Base-by-base conservation (phyloP, 2,888 invertebrate genomes). In the Cryptocheilus praepositus region DNA sequence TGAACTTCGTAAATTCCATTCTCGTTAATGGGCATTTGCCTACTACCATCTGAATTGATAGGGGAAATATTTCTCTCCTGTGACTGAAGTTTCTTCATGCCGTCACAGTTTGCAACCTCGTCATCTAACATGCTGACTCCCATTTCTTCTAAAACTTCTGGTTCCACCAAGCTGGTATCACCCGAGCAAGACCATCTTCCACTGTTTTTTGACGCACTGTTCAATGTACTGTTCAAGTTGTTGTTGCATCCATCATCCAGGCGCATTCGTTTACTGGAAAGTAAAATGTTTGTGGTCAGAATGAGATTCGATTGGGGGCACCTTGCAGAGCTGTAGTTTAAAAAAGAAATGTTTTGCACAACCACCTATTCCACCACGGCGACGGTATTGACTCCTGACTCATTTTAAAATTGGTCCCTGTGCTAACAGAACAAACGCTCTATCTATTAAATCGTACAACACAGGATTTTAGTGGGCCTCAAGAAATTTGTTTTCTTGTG, bases 51-150 rank as follows among this genome's bases (percentile, higher is more conserved):
- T 0, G 80, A 76, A 65, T 61, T 76, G 22, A 62, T 61, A 0
- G 79, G 71, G 3, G 81, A 76, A 21, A 46, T 86, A 73, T 76
- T 89, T 70, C 51, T 88, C 83, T 85, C 90, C 86, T 71, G 89
- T 71, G 60, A 83, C 76, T 72, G 86, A 84, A 78, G 71, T 69
- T 80, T 80, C 74, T 79, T 77, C 61, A 81, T 80, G 80, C 84
- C 86, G 70, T 87, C 86, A 74, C 84, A 83, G 73, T 82, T 83
- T 18, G 88, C 85, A 67, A 90, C 90, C 70, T 91, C 91, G 13
- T 90, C 90, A 60, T 91, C 91, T 57, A 93, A 83, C 89, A 92
- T 91, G 21, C 91, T 90, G 19, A 93, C 91, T 53, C 93, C 93
- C 90, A 92, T 91, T 77, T 93, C 92, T 74, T 91, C 90, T 62